phyloP scores from a whole-genome alignment of 1,140 invertebrate genomes.

The Theocolax elegans region DNA sequence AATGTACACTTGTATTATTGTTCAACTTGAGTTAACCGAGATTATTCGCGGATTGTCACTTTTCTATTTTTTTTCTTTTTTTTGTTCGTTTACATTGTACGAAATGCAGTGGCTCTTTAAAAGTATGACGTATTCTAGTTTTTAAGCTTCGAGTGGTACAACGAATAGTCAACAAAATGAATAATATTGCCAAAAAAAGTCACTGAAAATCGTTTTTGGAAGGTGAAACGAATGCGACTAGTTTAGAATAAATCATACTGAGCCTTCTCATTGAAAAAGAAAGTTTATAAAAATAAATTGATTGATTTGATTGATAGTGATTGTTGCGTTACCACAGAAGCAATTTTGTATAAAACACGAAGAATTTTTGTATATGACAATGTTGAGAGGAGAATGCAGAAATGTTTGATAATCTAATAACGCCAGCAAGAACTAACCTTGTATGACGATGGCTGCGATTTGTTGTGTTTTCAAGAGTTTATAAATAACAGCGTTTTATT shows the following conservation, averaged over 20 bases:
- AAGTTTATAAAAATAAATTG: slow-evolving; percentile 8
- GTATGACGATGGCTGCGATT: slow-evolving; percentile 61
- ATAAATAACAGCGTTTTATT: slow-evolving; percentile 63
- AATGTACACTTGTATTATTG: too few relatives aligned
- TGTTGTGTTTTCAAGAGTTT: slow-evolving; percentile 66
- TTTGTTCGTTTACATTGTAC: too few relatives aligned
- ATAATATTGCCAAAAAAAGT: slow-evolving; percentile 13
- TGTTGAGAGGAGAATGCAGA: slow-evolving; percentile 51
- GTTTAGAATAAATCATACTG: slow-evolving; percentile 53
- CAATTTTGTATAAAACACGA: slow-evolving; percentile 47
- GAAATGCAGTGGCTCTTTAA: slow-evolving; percentile 10
- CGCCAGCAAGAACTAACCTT: slow-evolving; percentile 60
- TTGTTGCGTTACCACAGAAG: slow-evolving; percentile 49
- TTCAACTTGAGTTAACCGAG: too few relatives aligned
- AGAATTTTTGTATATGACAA: slow-evolving; percentile 54
- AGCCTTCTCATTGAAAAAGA: background rate
- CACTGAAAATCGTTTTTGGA: too few relatives aligned
- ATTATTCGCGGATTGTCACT: too few relatives aligned
- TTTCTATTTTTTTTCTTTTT: too few relatives aligned
- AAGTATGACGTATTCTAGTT: slow-evolving; percentile 25
- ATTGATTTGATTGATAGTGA: slow-evolving; percentile 49
- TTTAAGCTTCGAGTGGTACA: slow-evolving; percentile 13
- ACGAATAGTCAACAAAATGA: slow-evolving; percentile 9
- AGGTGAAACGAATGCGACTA: background rate
- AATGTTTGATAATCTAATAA: slow-evolving; percentile 53